A percentile compares a stretch with the other conserved stretches of the same genome.
These are phyloP conservation scores for Drosophila subsilvestris DNA, from an alignment of 2,888 invertebrate genomes.

Conservation along the genomic window DNA sequence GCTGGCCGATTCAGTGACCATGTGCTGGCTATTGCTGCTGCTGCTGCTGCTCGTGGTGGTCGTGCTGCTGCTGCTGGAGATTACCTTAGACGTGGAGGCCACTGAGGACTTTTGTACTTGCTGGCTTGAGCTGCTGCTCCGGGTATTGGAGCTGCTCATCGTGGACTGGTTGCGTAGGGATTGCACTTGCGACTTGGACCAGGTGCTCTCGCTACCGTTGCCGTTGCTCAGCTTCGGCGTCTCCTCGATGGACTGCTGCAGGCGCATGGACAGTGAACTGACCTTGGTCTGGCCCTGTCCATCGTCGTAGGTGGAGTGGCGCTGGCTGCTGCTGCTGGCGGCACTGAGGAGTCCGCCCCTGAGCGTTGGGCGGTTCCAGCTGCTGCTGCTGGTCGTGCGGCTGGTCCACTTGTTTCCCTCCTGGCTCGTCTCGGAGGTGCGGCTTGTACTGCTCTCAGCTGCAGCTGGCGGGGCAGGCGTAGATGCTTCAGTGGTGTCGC, in stretches of 20 bases:
- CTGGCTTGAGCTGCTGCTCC: slow-evolving; percentile 37
- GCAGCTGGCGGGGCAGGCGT: background rate
- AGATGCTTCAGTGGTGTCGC: background rate
- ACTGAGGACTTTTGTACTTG: slow-evolving; percentile 44
- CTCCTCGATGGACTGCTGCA: slow-evolving; percentile 83
- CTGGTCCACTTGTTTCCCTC: slow-evolving; percentile 58
- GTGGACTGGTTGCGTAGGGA: slow-evolving; percentile 46
- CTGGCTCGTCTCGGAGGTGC: slow-evolving; percentile 39
- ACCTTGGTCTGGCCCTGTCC: slow-evolving; percentile 57
- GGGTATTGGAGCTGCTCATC: slow-evolving; percentile 56
- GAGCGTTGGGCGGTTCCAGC: slow-evolving; percentile 37
- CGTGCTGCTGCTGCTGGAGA: slow-evolving; percentile 47
- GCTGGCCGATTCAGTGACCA: slow-evolving; percentile 80
- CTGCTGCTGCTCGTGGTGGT: slow-evolving; percentile 41
- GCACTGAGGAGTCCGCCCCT: slow-evolving; percentile 51
- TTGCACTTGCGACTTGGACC: slow-evolving; percentile 47
- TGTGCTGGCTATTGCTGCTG: slow-evolving; percentile 33
- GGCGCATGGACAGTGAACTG: slow-evolving; percentile 76
- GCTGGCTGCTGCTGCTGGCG: slow-evolving; percentile 51
- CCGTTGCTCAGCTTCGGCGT: slow-evolving; percentile 80
- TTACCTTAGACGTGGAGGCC: slow-evolving; percentile 38
- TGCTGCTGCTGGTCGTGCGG: slow-evolving; percentile 42
- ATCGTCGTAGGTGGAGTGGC: slow-evolving; percentile 41
- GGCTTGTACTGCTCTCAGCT: slow-evolving; percentile 14
- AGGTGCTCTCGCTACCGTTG: slow-evolving; percentile 18